These are phyloP conservation scores for Heliothis peltigera DNA, from an alignment of 2,888 invertebrate genomes.

Conservation along the genomic window DNA sequence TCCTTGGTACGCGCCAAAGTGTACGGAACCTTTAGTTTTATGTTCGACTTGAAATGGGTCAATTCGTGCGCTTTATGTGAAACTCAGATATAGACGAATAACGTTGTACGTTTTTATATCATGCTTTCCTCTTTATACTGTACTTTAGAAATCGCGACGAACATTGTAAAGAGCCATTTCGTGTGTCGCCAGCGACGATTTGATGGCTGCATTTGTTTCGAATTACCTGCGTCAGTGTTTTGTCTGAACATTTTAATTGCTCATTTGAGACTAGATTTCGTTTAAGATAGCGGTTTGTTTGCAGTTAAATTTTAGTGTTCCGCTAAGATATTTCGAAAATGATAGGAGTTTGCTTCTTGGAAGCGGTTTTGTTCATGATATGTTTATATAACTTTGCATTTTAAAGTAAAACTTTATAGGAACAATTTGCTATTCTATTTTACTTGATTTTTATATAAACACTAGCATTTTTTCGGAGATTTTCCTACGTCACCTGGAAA, in stretches of 20 bases:
- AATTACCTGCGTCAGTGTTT: constrained; percentile 27
- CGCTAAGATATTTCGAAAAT: not conserved
- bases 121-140: constrained; percentile 55
- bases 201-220: constrained; percentile 36
- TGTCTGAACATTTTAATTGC: constrained; percentile 39
- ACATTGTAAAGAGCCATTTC: constrained; percentile 51
- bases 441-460: no score
- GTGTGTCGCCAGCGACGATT: constrained; percentile 36
- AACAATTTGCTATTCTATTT: no score
- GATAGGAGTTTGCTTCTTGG: not conserved
- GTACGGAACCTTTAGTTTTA: constrained; percentile 67
- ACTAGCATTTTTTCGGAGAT: no score
- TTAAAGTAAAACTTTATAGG: no score
- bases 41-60: constrained; percentile 65
- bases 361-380: no score
- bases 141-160: constrained; percentile 51
- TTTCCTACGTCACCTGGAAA: no score
- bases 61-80: constrained; percentile 67
- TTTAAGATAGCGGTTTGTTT: constrained; percentile 8
- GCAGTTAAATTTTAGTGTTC: constrained; percentile 9
- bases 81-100: constrained; percentile 67
- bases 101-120: constrained; percentile 65
- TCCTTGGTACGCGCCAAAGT: constrained; percentile 61
- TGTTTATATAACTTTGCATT: no score
- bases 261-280: constrained; percentile 26